Percentiles rank a stretch among this genome's conserved stretches.
Evolutionary conservation across 2,797 vertebrate species (phyloP).

Genomic region (Sebastes miniatus): DNA sequence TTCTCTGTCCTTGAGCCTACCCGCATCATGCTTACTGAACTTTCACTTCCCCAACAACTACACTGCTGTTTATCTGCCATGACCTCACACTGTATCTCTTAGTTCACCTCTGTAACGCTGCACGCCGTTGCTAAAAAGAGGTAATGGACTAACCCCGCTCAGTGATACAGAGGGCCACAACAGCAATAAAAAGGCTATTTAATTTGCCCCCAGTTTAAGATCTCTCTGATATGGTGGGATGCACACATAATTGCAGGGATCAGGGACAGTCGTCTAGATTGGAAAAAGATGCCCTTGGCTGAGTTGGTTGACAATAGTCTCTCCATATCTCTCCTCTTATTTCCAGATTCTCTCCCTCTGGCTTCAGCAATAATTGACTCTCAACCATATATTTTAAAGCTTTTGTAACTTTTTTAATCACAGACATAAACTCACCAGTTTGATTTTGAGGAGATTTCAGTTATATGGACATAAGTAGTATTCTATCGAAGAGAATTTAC

Average conservation of each 20-base stretch:
- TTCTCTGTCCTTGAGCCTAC: neutral
- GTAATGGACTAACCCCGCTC: conserved; percentile 41
- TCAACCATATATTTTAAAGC: neutral
- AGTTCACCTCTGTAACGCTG: conserved; percentile 12
- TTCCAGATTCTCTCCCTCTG: neutral
- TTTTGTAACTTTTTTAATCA: neutral
- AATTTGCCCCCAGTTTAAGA: conserved; percentile 55
- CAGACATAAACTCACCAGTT: neutral
- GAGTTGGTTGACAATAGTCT: conserved; percentile 23
- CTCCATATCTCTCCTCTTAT: conserved; percentile 5
- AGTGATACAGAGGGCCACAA: conserved; percentile 30
- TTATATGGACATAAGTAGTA: neutral
- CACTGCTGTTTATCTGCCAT: conserved; percentile 41
- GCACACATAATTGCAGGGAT: conserved; percentile 54
- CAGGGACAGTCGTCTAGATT: conserved; percentile 59
- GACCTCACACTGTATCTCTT: conserved; percentile 35
- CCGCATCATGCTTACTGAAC: neutral
- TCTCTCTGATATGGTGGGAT: conserved; percentile 52
- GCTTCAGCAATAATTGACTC: conserved; percentile 10
- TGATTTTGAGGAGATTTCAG: neutral
- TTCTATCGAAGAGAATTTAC: neutral
- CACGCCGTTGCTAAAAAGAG: conserved; percentile 13
- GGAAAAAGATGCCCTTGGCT: conserved; percentile 61
- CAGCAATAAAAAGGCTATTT: conserved; percentile 51
- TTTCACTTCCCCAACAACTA: conserved; percentile 20